Base-by-base conservation (phyloP, 37 sponge, comb jelly and placozoan genomes). In the Tethya wilhelma region DNA sequence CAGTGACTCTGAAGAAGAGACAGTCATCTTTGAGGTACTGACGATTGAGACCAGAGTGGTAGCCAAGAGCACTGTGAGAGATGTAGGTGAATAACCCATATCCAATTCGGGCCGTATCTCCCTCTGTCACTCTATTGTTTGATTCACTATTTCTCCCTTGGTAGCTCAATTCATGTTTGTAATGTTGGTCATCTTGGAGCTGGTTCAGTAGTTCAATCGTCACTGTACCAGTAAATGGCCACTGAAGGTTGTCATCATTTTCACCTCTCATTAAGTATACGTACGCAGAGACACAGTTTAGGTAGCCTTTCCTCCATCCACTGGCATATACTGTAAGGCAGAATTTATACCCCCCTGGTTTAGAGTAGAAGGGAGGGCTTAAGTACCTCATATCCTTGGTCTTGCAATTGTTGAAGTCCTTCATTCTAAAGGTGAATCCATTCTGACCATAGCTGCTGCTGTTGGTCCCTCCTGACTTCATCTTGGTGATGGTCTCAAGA, bases 181-280 rank as follows among this genome's bases (percentile, higher is more conserved):
- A 38, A 32, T 67, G 67, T 7, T 32, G 4, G 6, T 67, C 19
- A 36, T 67, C 19, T 31, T 5, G 38, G 4, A 67, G 37, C 17
- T 67, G 67, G 67, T 67, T 67, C 36, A 67, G 38, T 20, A 67
- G 67, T 36, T 36, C 67, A 67, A 67, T 36, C 20, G 38, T 67
- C 38, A 67, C 38, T 36, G 38, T 67, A 36, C 67, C 67, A 20
- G 32, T 31, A 36, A 67, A 31, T 36, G 67, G 67, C 67, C 67
- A 67, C 36, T 4, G 33, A 2, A 67, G 17, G 17, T 32, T 4
- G 17, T 67, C 41, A 34, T 74, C 75, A 30, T 58, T 57, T 56
- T 74, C 59, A 4, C 46, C 59, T 26, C 33, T 74, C 55, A 46
- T 71, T 28, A 71, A 28, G 55, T 71, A 31, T 37, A 38, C 67